These are phyloP conservation scores for Ochotona princeps DNA, from an alignment of 2,113 vertebrate genomes.

Conservation along the genomic window DNA sequence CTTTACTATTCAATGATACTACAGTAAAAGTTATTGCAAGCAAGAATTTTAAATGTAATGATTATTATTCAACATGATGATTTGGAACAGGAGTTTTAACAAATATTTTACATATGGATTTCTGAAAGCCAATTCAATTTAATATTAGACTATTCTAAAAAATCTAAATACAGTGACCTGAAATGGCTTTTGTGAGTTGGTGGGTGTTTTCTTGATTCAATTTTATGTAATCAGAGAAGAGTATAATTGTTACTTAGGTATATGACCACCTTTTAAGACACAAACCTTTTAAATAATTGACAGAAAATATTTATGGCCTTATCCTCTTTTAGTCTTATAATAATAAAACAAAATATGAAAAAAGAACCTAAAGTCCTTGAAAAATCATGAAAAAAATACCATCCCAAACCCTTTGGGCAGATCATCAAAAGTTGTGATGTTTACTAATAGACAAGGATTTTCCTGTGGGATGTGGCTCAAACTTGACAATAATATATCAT, in stretches of 20 bases:
- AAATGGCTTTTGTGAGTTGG: slow-evolving; percentile 29
- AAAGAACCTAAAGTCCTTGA: neutral
- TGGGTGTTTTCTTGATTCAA: neutral
- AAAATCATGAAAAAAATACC: neutral
- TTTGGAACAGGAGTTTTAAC: slow-evolving; percentile 26
- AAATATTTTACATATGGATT: neutral
- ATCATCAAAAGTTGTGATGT: slow-evolving; percentile 24
- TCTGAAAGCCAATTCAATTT: slow-evolving; percentile 37
- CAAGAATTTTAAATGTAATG: slow-evolving; percentile 69
- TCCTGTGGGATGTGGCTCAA: neutral
- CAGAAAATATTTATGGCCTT: neutral
- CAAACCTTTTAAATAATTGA: slow-evolving; percentile 3
- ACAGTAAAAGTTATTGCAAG: slow-evolving; percentile 71
- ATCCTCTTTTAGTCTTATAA: neutral
- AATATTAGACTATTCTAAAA: neutral
- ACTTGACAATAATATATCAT: slow-evolving; percentile 21
- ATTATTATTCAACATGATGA: slow-evolving; percentile 40
- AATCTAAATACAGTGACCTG: neutral
- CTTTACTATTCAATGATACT: slow-evolving; percentile 59
- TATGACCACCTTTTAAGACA: slow-evolving; percentile 24
- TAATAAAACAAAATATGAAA: neutral
- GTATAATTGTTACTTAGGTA: neutral
- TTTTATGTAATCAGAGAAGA: slow-evolving; percentile 24
- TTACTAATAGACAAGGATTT: neutral
- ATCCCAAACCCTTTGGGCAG: neutral